Conservation (phyloP, 2,888 invertebrate species). For the Drosophila birchii region DNA sequence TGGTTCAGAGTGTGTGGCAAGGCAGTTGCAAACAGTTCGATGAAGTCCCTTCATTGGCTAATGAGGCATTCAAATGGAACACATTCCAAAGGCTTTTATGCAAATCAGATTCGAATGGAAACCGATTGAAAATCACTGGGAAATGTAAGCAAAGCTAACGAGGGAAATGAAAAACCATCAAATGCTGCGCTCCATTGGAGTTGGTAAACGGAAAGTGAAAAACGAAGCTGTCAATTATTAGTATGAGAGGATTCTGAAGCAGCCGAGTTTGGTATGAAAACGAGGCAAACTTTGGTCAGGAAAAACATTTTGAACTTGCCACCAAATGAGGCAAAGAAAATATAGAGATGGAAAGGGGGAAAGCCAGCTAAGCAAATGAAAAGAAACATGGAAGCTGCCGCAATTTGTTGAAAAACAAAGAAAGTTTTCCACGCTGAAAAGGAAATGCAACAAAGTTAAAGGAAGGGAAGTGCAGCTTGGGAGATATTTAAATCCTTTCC, state of each 20-base stretch:
- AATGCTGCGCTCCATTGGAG: slow-evolving; percentile 25
- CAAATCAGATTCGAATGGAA: slow-evolving; percentile 9
- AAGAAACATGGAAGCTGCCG: slow-evolving; percentile 40
- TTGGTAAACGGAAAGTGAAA: slow-evolving; percentile 8
- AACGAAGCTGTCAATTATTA: slow-evolving; percentile 24
- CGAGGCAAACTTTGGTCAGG: slow-evolving; percentile 11
- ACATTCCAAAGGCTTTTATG: slow-evolving; percentile 25
- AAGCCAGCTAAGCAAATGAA: slow-evolving; percentile 33
- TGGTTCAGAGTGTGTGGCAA: background rate
- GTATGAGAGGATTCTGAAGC: background rate
- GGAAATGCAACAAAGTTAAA: slow-evolving; percentile 46
- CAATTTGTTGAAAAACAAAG: slow-evolving; percentile 62
- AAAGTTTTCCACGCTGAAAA: slow-evolving; percentile 35
- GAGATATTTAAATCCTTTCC: slow-evolving; percentile 39
- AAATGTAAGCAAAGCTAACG: slow-evolving; percentile 29
- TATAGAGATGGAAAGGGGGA: background rate
- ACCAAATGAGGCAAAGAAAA: slow-evolving; percentile 31
- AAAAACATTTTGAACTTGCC: slow-evolving; percentile 29
- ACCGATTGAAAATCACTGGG: slow-evolving; percentile 1
- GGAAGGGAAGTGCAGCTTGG: slow-evolving; percentile 33
- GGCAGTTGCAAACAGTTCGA: slow-evolving; percentile 1
- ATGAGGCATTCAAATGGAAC: slow-evolving; percentile 35
- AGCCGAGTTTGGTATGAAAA: background rate
- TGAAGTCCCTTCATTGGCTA: slow-evolving; percentile 6
- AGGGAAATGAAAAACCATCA: slow-evolving; percentile 16